phyloP scores from a whole-genome alignment of 2,888 invertebrate species.

The Hermodice carunculata region DNA sequence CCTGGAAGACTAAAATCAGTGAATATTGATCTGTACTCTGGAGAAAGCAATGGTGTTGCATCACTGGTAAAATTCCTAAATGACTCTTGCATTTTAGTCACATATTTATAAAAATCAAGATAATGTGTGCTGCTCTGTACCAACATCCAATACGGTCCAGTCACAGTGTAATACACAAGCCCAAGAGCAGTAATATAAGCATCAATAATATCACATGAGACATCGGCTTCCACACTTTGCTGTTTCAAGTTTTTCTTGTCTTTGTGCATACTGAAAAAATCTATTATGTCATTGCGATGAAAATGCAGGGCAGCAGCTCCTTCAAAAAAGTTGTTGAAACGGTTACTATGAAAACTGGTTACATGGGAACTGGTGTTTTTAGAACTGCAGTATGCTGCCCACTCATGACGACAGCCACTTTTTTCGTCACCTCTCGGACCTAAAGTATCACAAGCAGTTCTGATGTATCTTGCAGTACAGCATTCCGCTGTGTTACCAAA shows the following conservation, averaged over 20 bases:
- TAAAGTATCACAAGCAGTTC: constrained; percentile 3
- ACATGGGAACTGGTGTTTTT: neutral
- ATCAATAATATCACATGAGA: neutral
- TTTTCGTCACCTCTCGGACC: constrained; percentile 3
- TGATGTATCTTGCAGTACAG: neutral
- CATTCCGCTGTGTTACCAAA: neutral
- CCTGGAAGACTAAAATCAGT: too few species aligned
- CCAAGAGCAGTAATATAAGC: neutral
- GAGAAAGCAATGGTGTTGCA: too few species aligned
- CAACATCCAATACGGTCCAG: neutral
- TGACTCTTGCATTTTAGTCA: neutral
- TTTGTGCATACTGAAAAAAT: neutral
- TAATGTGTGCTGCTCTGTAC: neutral
- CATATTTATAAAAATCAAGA: neutral
- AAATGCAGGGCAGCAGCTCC: neutral
- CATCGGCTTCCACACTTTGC: neutral
- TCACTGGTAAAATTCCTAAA: too few species aligned
- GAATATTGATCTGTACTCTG: too few species aligned
- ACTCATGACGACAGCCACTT: neutral
- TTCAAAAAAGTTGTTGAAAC: constrained; percentile 5
- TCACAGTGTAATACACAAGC: neutral
- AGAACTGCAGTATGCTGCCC: neutral
- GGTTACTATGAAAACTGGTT: neutral
- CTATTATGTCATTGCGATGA: neutral
- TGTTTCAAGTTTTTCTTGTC: neutral